Conservation (phyloP, 2,113 vertebrate genomes). For the Rhodinocichla rosea region DNA sequence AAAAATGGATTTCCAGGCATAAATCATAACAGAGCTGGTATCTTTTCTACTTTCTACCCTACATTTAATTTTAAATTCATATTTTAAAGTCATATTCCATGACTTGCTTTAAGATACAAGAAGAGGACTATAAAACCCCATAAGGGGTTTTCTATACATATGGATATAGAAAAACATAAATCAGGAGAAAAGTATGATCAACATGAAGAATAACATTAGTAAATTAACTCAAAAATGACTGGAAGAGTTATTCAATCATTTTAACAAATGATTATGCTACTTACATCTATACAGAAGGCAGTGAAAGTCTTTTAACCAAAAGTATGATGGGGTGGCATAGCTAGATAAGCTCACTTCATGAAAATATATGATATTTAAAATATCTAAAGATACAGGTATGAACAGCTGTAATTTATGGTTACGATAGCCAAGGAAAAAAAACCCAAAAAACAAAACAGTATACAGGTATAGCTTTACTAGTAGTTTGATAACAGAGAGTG, state of each 20-base stretch:
- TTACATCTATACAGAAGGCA: not conserved
- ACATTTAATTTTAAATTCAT: not conserved
- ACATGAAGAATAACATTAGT: not conserved
- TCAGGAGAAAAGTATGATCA: not conserved
- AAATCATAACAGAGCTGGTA: not conserved
- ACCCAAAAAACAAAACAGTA: not conserved
- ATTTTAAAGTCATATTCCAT: not conserved
- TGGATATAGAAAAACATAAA: not conserved
- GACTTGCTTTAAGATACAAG: not conserved
- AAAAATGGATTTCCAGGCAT: not conserved
- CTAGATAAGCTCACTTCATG: not conserved
- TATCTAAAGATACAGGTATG: not conserved
- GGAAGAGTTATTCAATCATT: not conserved
- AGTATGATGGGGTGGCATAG: not conserved
- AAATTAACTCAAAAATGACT: not conserved
- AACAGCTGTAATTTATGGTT: not conserved
- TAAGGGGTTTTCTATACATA: not conserved
- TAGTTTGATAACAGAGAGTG: not conserved
- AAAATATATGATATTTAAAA: not conserved
- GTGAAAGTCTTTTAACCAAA: not conserved
- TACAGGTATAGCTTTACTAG: not conserved
- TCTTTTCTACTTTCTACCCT: not conserved
- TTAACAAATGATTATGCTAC: not conserved
- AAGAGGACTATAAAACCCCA: not conserved
- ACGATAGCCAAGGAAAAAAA: not conserved